Conservation (phyloP, 2,888 invertebrate species). For the Teinopalpus imperialis region DNA sequence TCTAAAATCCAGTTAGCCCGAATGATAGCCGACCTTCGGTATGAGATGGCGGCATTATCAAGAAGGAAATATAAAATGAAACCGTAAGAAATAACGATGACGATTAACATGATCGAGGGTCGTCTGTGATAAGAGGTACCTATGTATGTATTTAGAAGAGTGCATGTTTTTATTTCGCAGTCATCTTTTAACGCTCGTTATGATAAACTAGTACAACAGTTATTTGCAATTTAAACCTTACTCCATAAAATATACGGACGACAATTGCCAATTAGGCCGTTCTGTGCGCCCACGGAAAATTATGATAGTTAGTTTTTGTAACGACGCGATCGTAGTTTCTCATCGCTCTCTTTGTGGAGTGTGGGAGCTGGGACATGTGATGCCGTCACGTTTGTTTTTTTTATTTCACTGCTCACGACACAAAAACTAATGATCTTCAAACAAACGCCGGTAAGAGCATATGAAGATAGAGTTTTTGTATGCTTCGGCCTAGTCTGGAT, state of each 20-base stretch:
- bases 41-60: too few relatives aligned
- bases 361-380: constrained; percentile 14
- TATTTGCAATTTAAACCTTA: not conserved
- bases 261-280: not conserved
- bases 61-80: too few relatives aligned
- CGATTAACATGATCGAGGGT: not conserved
- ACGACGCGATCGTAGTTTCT: constrained; percentile 10
- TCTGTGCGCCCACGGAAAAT: not conserved
- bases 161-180: not conserved
- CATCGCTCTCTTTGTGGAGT: constrained; percentile 14
- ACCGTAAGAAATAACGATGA: too few relatives aligned
- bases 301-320: constrained; percentile 12
- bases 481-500: not conserved
- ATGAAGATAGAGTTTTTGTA: constrained; percentile 7
- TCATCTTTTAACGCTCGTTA: not conserved
- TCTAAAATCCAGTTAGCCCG: too few relatives aligned
- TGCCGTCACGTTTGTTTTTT: constrained; percentile 13
- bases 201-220: not conserved
- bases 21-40: too few relatives aligned
- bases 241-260: not conserved
- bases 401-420: constrained; percentile 8
- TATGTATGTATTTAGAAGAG: not conserved
- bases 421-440: constrained; percentile 23
- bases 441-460: constrained; percentile 17
- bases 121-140: not conserved